A percentile compares a stretch with the other conserved stretches of the same genome.
These are phyloP conservation scores for Drosophila sproati DNA, from an alignment of 1,140 invertebrate species.

Conservation along the genomic window DNA sequence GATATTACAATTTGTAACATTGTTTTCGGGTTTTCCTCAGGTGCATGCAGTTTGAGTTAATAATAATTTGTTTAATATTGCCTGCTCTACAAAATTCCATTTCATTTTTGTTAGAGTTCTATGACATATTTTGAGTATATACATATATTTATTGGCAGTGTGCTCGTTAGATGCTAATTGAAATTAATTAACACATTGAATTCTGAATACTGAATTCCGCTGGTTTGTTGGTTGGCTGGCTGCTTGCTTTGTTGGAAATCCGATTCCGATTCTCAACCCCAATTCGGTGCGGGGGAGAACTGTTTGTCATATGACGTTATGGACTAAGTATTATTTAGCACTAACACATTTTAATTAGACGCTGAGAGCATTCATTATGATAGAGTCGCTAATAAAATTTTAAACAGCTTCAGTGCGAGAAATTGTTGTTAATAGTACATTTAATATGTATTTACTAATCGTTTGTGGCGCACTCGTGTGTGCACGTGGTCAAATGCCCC, in stretches of 20 bases:
- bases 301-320: constrained; percentile 69
- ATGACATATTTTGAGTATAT: neutral
- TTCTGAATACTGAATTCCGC: constrained; percentile 12
- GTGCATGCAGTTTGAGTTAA: neutral
- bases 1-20: no score
- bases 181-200: constrained; percentile 75
- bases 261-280: constrained; percentile 16
- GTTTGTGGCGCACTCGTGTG: neutral
- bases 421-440: constrained; percentile 25
- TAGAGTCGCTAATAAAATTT: constrained; percentile 49
- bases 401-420: constrained; percentile 46
- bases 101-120: constrained; percentile 13
- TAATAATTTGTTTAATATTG: neutral
- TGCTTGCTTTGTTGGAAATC: constrained; percentile 18
- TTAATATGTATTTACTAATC: constrained; percentile 20
- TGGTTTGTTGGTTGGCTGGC: constrained; percentile 3
- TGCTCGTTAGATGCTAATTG: constrained; percentile 71
- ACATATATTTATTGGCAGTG: constrained; percentile 16
- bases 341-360: constrained; percentile 38
- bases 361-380: constrained; percentile 58
- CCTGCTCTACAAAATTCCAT: constrained; percentile 29
- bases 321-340: constrained; percentile 42
- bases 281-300: neutral
- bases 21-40: neutral
- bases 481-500: neutral